These are phyloP conservation scores for Tinamus major DNA, from an alignment of 2,797 vertebrate genomes.

Conservation along the genomic window DNA sequence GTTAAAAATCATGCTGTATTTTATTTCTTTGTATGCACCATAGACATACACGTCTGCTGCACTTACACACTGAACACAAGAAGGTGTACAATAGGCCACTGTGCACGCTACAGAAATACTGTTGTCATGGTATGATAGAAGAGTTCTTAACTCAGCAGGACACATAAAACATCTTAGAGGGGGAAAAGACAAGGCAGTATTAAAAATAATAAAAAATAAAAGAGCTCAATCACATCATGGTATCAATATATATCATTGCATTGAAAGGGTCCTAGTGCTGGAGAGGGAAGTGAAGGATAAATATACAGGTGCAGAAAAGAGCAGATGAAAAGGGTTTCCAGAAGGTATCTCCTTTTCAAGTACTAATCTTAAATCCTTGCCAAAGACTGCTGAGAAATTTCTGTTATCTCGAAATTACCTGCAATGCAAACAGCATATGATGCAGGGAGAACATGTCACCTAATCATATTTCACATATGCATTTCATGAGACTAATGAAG, in stretches of 20 bases:
- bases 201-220: too few relatives aligned
- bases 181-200: background rate
- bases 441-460: background rate
- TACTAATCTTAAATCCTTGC: background rate
- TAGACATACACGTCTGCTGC: background rate
- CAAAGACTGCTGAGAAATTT: background rate
- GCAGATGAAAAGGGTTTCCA: background rate
- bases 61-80: background rate
- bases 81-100: background rate
- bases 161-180: background rate
- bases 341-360: background rate
- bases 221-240: background rate
- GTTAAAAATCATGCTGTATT: background rate
- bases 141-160: background rate
- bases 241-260: background rate
- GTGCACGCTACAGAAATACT: background rate
- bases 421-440: background rate
- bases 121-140: background rate
- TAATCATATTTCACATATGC: background rate
- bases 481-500: background rate
- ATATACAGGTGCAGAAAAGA: background rate
- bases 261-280: background rate
- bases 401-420: background rate
- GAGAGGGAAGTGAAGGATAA: background rate
- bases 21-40: background rate